phyloP scores from a whole-genome alignment of 2,797 vertebrate genomes.

The Anabacerthia variegaticeps region DNA sequence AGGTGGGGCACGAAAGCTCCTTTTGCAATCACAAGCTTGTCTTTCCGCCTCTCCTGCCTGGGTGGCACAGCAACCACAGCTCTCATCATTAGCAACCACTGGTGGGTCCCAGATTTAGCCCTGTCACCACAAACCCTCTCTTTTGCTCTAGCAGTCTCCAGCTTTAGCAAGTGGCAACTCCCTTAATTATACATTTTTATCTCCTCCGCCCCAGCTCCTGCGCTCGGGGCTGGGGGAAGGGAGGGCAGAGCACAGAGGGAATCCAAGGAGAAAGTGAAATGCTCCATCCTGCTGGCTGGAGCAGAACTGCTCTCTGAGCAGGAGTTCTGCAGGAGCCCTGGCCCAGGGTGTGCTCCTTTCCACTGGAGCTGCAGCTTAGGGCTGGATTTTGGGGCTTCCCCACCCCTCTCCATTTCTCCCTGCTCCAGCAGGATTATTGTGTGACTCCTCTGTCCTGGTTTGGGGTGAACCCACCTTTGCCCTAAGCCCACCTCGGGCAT shows the following conservation, averaged over 20 bases:
- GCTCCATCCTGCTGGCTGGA: background rate
- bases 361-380: background rate
- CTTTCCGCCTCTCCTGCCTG: slow-evolving; percentile 45
- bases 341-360: background rate
- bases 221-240: background rate
- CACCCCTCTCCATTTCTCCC: background rate
- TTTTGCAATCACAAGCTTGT: slow-evolving; percentile 19
- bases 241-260: background rate
- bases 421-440: background rate
- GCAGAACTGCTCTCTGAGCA: background rate
- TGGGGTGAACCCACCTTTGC: background rate
- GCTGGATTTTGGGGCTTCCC: background rate
- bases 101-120: slow-evolving; percentile 70
- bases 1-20: background rate
- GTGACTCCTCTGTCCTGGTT: background rate
- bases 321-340: background rate
- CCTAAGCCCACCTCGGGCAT: background rate
- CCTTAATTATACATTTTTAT: slow-evolving; percentile 69
- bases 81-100: slow-evolving; percentile 60
- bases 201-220: slow-evolving; percentile 30
- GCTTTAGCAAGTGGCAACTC: slow-evolving; percentile 68
- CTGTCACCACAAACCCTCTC: slow-evolving; percentile 62
- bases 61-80: slow-evolving; percentile 56
- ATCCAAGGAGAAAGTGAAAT: background rate
- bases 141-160: slow-evolving; percentile 45